Evolutionary conservation across 2,888 invertebrate genomes (phyloP).

Genomic region (Pandemis corylana): DNA sequence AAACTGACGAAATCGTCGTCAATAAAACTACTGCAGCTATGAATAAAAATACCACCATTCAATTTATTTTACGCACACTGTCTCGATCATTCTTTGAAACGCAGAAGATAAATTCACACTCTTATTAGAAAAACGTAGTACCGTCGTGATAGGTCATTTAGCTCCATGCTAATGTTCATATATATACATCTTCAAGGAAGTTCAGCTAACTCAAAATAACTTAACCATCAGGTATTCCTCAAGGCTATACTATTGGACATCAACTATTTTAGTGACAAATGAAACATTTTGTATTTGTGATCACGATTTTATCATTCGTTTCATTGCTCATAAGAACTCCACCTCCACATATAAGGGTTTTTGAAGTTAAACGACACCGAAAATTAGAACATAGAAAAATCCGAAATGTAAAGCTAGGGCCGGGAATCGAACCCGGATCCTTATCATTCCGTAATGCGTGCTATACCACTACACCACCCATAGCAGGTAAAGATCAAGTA

Average conservation of each 20-base stretch:
- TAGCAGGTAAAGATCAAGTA: no score
- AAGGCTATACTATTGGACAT: neutral
- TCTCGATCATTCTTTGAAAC: slow-evolving; percentile 13
- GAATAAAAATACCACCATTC: neutral
- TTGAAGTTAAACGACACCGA: neutral
- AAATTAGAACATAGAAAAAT: no score
- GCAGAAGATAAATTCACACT: slow-evolving; percentile 7
- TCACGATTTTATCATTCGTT: slow-evolving; percentile 1
- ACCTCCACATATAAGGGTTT: no score
- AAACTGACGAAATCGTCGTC: no score
- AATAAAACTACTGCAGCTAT: neutral
- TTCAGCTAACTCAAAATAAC: neutral
- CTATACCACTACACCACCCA: no score
- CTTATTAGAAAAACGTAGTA: neutral
- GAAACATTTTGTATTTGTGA: neutral
- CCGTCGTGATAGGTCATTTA: slow-evolving; percentile 28
- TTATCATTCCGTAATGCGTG: no score
- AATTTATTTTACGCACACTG: neutral
- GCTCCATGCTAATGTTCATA: slow-evolving; percentile 11
- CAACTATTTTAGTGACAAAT: neutral
- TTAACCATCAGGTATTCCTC: neutral
- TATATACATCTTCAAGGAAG: neutral
- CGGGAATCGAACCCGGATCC: no score
- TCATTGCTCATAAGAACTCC: neutral
- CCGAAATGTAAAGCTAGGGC: no score